Percentiles rank a stretch among this genome's conserved stretches.
Conservation (phyloP, 1,140 invertebrate species). For the Goniozus legneri region DNA sequence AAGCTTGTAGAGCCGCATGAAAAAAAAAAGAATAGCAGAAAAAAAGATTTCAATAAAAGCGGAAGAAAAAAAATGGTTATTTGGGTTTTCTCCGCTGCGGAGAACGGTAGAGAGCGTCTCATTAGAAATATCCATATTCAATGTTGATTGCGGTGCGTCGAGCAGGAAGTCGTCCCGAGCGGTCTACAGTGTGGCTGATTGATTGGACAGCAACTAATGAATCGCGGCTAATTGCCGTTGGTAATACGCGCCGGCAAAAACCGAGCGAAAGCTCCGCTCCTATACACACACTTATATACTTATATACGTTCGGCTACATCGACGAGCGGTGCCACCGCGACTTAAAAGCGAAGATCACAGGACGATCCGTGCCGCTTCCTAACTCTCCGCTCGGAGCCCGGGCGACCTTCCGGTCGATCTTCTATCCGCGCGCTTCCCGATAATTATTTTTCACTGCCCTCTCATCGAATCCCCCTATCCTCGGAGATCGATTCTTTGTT, state of each 20-base stretch:
- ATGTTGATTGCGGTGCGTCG: neutral
- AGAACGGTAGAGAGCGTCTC: too few species aligned
- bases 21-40: too few species aligned
- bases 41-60: too few species aligned
- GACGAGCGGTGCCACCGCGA: conserved; percentile 32
- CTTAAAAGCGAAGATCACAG: conserved; percentile 38
- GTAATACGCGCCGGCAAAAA: conserved; percentile 37
- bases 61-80: too few species aligned
- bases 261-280: conserved; percentile 36
- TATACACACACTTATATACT: too few species aligned
- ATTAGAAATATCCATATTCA: too few species aligned
- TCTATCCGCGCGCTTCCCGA: conserved; percentile 27
- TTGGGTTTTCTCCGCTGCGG: too few species aligned
- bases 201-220: conserved; percentile 44
- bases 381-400: too few species aligned
- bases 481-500: neutral
- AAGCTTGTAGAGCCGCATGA: too few species aligned
- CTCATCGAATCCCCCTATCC: conserved; percentile 16
- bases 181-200: conserved; percentile 18
- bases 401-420: conserved; percentile 45
- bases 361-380: conserved; percentile 37
- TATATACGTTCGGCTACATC: too few species aligned
- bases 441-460: conserved; percentile 33
- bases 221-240: conserved; percentile 33
- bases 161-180: conserved; percentile 1